Evolutionary conservation across 2,113 vertebrate species (phyloP).

Genomic region (Ictidomys tridecemlineatus): DNA sequence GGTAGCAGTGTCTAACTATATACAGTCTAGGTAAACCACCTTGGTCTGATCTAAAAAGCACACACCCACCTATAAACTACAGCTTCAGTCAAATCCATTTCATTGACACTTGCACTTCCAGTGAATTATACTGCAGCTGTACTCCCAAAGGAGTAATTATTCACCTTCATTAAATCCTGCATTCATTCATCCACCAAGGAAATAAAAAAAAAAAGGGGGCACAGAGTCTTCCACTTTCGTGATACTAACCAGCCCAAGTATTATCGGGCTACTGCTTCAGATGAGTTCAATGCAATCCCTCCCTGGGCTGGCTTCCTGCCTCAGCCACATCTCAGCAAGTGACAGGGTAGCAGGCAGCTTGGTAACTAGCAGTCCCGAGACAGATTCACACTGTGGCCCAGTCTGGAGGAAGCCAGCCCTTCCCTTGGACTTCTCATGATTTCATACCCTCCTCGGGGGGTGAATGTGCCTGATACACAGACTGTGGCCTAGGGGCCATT

Average conservation of each 20-base stretch:
- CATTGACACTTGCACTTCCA: background rate
- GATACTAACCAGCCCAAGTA: background rate
- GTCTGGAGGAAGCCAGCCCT: background rate
- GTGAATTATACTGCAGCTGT: background rate
- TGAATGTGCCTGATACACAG: rapidly evolving
- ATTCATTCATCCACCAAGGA: background rate
- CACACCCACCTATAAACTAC: background rate
- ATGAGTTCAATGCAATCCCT: background rate
- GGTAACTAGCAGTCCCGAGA: background rate
- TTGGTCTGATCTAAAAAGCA: background rate
- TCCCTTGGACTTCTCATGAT: background rate
- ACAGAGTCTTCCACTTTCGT: background rate
- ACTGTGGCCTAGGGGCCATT: background rate
- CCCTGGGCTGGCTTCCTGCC: background rate
- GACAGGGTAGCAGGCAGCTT: rapidly evolving
- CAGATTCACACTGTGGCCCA: background rate
- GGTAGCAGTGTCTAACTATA: background rate
- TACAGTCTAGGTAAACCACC: constrained; percentile 32
- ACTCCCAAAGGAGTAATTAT: background rate
- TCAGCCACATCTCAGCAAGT: background rate
- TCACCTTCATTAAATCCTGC: background rate
- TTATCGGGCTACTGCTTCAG: background rate
- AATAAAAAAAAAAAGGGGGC: background rate
- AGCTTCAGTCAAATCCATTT: background rate
- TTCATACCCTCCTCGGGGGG: too few species aligned